phyloP scores from a whole-genome alignment of 2,888 invertebrate species.

The Chymomyza amoena region DNA sequence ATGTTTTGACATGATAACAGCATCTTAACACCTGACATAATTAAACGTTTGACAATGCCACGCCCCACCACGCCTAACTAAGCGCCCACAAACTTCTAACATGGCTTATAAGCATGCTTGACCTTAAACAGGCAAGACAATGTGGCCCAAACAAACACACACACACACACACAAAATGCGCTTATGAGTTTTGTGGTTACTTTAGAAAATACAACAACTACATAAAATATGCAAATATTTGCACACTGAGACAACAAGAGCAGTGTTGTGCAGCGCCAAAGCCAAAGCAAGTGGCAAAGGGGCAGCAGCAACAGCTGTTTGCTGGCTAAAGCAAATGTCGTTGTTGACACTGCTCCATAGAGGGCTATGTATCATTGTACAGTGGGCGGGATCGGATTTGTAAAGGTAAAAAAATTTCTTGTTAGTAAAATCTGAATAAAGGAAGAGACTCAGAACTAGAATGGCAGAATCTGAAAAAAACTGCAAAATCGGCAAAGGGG shows the following conservation, averaged over 20 bases:
- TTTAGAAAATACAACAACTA: constrained; percentile 43
- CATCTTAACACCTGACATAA: constrained; percentile 71
- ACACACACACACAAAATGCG: constrained; percentile 55
- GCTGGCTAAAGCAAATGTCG: background rate
- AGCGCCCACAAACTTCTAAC: background rate
- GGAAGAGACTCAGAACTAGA: too few relatives aligned
- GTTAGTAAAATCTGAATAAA: too few relatives aligned
- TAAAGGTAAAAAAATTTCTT: too few relatives aligned
- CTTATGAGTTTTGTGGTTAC: constrained; percentile 69
- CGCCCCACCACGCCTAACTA: background rate
- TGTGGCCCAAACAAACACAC: constrained; percentile 12
- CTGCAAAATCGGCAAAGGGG: too few relatives aligned
- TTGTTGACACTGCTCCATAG: background rate
- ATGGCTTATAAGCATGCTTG: constrained; percentile 54
- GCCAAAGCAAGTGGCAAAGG: background rate
- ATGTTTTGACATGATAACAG: constrained; percentile 54
- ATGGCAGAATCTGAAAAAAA: too few relatives aligned
- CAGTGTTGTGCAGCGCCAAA: too few relatives aligned
- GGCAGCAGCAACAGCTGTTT: background rate
- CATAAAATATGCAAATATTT: constrained; percentile 73
- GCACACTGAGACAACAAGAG: constrained; percentile 57
- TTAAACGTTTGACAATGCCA: constrained; percentile 52
- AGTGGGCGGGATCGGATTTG: too few relatives aligned
- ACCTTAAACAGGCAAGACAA: constrained; percentile 42
- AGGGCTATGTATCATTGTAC: background rate